phyloP scores from a whole-genome alignment of 2,113 vertebrate species.

The Ciconia stormi region DNA sequence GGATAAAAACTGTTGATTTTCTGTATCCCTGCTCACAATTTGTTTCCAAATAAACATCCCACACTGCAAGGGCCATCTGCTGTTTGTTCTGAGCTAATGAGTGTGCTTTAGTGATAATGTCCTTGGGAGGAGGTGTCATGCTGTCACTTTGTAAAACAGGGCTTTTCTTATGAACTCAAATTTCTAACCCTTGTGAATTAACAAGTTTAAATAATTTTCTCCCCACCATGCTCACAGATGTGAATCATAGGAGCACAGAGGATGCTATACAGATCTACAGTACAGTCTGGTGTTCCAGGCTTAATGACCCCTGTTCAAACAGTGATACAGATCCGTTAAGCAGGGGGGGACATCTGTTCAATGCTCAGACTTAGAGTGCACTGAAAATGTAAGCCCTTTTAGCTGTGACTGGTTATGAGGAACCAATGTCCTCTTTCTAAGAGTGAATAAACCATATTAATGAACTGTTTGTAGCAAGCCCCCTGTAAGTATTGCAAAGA shows the following conservation, averaged over 20 bases:
- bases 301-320: not conserved
- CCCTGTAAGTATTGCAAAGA: not conserved
- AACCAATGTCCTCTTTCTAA: not conserved
- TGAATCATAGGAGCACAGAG: not conserved
- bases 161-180: not conserved
- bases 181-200: not conserved
- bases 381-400: not conserved
- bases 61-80: slow-evolving; percentile 10
- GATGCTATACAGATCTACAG: not conserved
- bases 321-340: not conserved
- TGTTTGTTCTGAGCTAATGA: slow-evolving; percentile 19
- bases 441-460: not conserved
- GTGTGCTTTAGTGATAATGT: not conserved
- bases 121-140: not conserved
- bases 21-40: not conserved
- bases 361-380: not conserved
- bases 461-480: not conserved
- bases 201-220: not conserved
- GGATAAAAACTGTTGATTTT: not conserved
- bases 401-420: not conserved
- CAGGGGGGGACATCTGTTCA: not conserved
- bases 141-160: not conserved
- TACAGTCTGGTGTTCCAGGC: not conserved
- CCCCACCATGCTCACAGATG: not conserved
- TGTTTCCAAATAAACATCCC: slow-evolving; percentile 15